Evolutionary conservation across 2,113 vertebrate genomes (phyloP).

Genomic region (Verasper variegatus): DNA sequence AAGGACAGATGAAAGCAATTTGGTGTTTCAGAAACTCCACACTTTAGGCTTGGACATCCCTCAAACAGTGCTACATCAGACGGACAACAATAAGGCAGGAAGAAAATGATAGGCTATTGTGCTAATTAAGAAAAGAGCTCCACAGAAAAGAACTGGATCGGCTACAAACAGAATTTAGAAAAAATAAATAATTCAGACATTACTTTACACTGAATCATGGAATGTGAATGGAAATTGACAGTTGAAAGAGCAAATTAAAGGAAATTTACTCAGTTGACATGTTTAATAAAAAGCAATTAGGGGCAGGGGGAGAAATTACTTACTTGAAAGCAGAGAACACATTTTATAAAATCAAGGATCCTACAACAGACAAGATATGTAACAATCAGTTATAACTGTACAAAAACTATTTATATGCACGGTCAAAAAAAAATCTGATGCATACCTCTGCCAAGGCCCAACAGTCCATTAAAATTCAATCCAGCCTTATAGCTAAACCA

Average conservation of each 20-base stretch:
- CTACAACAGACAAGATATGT: neutral
- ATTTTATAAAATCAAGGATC: neutral
- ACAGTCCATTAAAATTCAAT: neutral
- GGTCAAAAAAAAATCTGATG: neutral
- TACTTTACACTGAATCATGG: neutral
- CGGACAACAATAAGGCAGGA: neutral
- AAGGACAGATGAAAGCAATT: constrained; percentile 48
- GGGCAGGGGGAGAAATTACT: neutral
- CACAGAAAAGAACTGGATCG: neutral
- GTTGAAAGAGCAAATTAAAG: neutral
- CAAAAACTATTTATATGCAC: no score
- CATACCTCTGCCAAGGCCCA: no score
- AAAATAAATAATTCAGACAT: neutral
- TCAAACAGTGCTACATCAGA: constrained; percentile 27
- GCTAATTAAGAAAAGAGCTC: no score
- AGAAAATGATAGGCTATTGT: neutral
- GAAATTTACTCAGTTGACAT: neutral
- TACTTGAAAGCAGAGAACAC: neutral
- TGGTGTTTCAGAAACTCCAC: constrained; percentile 1
- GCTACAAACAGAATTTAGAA: neutral
- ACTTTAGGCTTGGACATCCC: constrained; percentile 13
- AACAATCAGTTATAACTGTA: neutral
- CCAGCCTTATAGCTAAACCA: neutral
- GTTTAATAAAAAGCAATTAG: neutral
- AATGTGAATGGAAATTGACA: neutral